These are phyloP conservation scores for Diplodus puntazzo DNA, from an alignment of 2,797 vertebrate genomes.

Conservation along the genomic window DNA sequence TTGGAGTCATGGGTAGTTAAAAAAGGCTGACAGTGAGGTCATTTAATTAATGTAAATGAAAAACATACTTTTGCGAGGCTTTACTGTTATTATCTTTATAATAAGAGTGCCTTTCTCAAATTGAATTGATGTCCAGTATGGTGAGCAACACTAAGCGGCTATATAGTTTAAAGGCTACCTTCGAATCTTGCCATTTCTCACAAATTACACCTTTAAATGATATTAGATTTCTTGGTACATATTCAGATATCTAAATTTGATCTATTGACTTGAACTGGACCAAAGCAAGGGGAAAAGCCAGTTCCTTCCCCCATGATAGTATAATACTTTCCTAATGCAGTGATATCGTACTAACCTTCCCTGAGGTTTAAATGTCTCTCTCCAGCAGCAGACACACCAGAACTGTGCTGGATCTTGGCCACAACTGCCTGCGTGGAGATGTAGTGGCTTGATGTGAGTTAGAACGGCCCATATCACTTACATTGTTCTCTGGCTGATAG, in stretches of 20 bases:
- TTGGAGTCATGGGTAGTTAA: not conserved
- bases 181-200: too few relatives aligned
- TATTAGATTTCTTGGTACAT: not conserved
- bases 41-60: constrained; percentile 17
- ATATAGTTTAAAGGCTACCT: too few relatives aligned
- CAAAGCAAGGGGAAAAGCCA: too few relatives aligned
- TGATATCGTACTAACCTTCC: not conserved
- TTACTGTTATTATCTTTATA: not conserved
- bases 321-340: not conserved
- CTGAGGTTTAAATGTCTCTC: constrained; percentile 20
- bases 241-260: not conserved
- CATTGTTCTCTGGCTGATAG: constrained; percentile 16
- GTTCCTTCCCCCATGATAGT: not conserved
- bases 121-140: not conserved
- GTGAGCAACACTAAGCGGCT: too few relatives aligned
- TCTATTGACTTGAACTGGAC: not conserved
- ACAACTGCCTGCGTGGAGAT: constrained; percentile 16
- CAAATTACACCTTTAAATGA: not conserved
- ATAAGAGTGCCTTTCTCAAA: not conserved
- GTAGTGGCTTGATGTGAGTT: constrained; percentile 12
- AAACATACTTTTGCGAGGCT: not conserved
- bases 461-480: constrained; percentile 3
- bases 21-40: not conserved
- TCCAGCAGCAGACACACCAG: constrained; percentile 8
- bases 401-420: constrained; percentile 27